phyloP scores from a whole-genome alignment of 2,888 invertebrate species.

The Epiblema foenella region DNA sequence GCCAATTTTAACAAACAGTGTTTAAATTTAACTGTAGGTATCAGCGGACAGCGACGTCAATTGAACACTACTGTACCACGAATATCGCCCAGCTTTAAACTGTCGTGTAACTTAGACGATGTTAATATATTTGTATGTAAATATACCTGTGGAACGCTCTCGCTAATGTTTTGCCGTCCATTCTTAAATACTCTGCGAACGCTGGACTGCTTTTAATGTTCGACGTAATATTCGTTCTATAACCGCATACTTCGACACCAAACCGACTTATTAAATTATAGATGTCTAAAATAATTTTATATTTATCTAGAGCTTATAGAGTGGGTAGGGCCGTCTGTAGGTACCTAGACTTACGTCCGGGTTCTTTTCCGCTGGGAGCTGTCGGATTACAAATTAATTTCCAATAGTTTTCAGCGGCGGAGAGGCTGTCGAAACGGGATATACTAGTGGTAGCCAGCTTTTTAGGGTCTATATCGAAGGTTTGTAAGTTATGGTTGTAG shows the following conservation, averaged over 20 bases:
- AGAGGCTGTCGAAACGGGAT: constrained; percentile 63
- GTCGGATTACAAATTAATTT: constrained; percentile 1
- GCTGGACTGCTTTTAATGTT: constrained; percentile 70
- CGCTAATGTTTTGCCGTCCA: constrained; percentile 83
- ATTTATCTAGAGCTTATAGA: constrained; percentile 84
- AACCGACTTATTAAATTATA: constrained; percentile 70
- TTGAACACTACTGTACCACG: constrained; percentile 28
- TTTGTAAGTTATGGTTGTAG: constrained; percentile 76
- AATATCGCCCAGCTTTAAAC: constrained; percentile 44
- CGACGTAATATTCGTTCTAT: constrained; percentile 64
- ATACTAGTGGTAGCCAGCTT: constrained; percentile 74
- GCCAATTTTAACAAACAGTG: constrained; percentile 19
- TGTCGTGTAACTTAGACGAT: constrained; percentile 35
- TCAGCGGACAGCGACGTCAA: constrained; percentile 36
- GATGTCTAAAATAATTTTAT: constrained; percentile 77
- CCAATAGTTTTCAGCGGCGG: constrained; percentile 48
- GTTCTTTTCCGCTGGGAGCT: constrained; percentile 12
- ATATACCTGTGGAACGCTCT: constrained; percentile 47
- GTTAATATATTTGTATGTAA: constrained; percentile 33
- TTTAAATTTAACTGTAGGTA: constrained; percentile 15
- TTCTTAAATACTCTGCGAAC: constrained; percentile 62
- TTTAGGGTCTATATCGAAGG: constrained; percentile 72
- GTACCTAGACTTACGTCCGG: constrained; percentile 9
- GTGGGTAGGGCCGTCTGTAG: constrained; percentile 69
- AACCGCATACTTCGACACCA: constrained; percentile 74